Evolutionary conservation across 2,113 vertebrate species (phyloP).

Genomic region (Hyla sarda): DNA sequence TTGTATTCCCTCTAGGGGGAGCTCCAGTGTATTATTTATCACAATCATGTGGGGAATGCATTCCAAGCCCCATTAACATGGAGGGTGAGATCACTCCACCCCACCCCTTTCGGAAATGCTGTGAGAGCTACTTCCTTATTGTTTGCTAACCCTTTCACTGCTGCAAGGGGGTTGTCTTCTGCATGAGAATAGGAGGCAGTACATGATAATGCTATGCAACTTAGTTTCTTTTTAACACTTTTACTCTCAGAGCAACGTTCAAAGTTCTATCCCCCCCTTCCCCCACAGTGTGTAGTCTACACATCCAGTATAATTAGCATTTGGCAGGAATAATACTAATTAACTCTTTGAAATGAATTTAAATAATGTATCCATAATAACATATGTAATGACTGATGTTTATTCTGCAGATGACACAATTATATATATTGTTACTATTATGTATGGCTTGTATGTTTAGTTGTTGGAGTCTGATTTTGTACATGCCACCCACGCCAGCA

Average conservation of each 20-base stretch:
- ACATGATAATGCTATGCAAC: background rate
- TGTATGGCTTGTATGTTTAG: background rate
- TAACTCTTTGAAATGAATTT: too few species aligned
- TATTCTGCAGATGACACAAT: background rate
- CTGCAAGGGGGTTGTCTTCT: background rate
- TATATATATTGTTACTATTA: background rate
- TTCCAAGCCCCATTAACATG: slow-evolving; percentile 27
- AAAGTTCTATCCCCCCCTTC: background rate
- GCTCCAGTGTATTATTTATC: background rate
- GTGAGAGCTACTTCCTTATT: slow-evolving; percentile 45
- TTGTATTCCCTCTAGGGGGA: slow-evolving; percentile 23
- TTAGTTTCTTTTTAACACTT: background rate
- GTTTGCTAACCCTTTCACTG: slow-evolving; percentile 32
- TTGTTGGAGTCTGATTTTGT: background rate
- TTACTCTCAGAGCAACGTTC: background rate
- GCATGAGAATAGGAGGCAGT: background rate
- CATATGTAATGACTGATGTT: background rate
- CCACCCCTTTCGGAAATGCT: slow-evolving; percentile 43
- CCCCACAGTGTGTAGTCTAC: background rate
- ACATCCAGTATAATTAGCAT: background rate
- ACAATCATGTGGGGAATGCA: slow-evolving; percentile 39
- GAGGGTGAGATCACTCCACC: background rate
- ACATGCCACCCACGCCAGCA: background rate
- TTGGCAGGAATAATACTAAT: too few species aligned
- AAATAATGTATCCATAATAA: background rate